Conservation (phyloP, 2,113 vertebrate species). For the Hemibates koningsi region DNA sequence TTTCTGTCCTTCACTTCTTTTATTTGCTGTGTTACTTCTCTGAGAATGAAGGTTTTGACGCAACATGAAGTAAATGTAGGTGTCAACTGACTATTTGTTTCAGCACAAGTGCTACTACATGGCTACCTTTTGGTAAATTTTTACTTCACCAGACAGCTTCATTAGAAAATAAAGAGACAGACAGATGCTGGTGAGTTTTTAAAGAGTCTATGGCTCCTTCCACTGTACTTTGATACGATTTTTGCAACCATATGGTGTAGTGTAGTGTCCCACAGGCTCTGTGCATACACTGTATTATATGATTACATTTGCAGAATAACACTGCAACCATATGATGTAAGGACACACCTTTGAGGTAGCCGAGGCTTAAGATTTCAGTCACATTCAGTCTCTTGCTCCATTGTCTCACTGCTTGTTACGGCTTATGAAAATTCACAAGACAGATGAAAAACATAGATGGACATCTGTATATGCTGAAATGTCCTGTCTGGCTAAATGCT, state of each 20-base stretch:
- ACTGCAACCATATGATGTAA: background rate
- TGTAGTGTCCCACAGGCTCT: background rate
- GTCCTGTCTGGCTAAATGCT: slow-evolving; percentile 11
- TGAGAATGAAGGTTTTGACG: background rate
- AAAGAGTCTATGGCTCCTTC: background rate
- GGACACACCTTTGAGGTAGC: background rate
- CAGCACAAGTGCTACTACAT: background rate
- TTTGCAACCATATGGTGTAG: background rate
- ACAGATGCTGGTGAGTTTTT: background rate
- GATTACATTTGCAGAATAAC: background rate
- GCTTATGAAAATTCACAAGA: background rate
- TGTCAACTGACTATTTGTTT: background rate
- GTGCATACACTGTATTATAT: background rate
- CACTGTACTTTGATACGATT: background rate
- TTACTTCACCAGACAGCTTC: background rate
- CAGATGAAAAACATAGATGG: slow-evolving; percentile 16
- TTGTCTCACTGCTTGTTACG: background rate
- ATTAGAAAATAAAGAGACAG: background rate
- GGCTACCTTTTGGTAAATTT: background rate
- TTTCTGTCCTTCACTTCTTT: background rate
- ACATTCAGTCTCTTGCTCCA: background rate
- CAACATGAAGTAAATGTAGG: background rate
- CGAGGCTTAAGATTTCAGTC: slow-evolving; percentile 4
- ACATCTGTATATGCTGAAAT: slow-evolving; percentile 33
- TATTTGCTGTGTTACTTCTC: background rate